Evolutionary conservation across 1,140 invertebrate genomes (phyloP), one percentile per base, ranked within the genome.

Genomic region (Drosophila bipectinata): DNA sequence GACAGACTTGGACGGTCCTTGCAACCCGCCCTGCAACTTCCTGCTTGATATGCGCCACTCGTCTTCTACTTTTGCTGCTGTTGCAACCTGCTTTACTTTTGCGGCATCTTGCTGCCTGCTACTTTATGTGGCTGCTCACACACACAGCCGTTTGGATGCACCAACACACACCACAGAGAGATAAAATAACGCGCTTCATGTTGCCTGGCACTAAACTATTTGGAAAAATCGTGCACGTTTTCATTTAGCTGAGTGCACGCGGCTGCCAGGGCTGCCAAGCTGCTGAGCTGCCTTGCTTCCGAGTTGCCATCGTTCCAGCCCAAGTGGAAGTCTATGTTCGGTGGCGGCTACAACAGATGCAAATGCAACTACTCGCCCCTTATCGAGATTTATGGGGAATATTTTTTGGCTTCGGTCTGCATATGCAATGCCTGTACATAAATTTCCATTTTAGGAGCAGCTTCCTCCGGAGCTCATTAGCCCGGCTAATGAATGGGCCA

Each of bases 181-280:
- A 69, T 81, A 82, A 82, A 83, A 82, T 83, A 82, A 71, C 77
- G 77, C 77, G 66, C 82, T 72, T 88, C 71, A 69, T 76, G 82
- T 74, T 82, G 82, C 61, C 66, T 64, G 66, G 63, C 76, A 76
- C 61, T 79, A 76, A 83, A 88, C 79, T 88, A 77, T 88, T 88
- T 88, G 76, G 63, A 72, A 72, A 79, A 87, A 88, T 79, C 79
- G 79, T 76, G 79, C 83, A 88, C 83, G 83, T 88, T 88, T 88
- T 88, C 83, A 88, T 88, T 88, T 88, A 88, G 83, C 83, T 88
- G 83, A 88, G 83, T 88, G 83, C 83, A 88, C 67, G 79, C 75
- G 61, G 67, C 79, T 82, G 79, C 55, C 53, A 49, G 34, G 32
- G 74, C 56, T 73, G 37, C 45, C 56, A 32, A 51, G 55, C 12